Evolutionary conservation across 2,113 vertebrate species (phyloP), one percentile per base, ranked within the genome.

Genomic region (Caretta caretta): DNA sequence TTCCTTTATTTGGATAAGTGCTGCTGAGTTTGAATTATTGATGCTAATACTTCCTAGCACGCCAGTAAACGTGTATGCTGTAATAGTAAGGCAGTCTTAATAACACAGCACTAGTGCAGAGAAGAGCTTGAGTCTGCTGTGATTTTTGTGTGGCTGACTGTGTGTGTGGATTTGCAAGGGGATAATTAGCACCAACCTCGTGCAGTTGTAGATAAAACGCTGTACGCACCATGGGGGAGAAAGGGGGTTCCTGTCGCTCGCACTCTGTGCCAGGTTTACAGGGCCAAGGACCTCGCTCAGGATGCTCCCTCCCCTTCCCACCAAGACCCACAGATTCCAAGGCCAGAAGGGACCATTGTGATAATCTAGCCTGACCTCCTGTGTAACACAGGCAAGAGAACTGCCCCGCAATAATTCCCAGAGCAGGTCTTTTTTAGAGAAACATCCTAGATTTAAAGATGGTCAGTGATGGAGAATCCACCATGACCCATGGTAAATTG

Each of bases 191-290:
- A 42, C 69, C 17, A 9, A 20, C n/a, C n/a, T 75, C 20, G 19
- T 20, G 14, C n/a, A 17, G 19, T 20, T 72, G n/a, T 38, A 75
- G 38, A 42, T 75, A 42, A 42, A 10, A 38, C 10, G 4, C 20
- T 75, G 69, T 8, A 42, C 2, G 5, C 9, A 20, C 69, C n/a
- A 9, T 2, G 2, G 8, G 4, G 20, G 35, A 22, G 20, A 8
- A 20, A 54, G 53, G 20, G 14, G 38, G 19, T 38, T 75, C 17
- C n/a, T 38, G 17, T 19, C n/a, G 2, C 16, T n/a, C n/a, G n/a
- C 10, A 11, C 69, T 75, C n/a, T 75, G 65, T 20, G 69, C n/a
- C 69, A 75, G 69, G 8, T 42, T 75, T 75, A 42, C 69, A 42
- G 69, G 17, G n/a, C 19, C n/a, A 75, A 75, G n/a, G 35, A 38